Evolutionary conservation across 2,113 vertebrate genomes (phyloP), one percentile per base, ranked within the genome.

Genomic region (Bufo bufo): DNA sequence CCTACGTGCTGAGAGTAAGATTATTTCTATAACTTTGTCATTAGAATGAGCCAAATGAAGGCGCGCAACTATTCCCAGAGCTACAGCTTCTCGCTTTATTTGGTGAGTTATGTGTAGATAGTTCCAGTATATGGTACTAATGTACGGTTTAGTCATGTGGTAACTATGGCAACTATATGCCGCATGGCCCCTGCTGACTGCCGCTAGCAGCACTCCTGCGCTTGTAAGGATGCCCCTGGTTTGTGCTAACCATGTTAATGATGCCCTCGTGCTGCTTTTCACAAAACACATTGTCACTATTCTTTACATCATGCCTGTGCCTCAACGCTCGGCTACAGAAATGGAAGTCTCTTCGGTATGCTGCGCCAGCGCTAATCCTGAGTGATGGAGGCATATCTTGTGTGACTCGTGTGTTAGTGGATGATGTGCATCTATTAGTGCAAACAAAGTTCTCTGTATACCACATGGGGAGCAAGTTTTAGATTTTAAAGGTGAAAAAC

Each of bases 81-180:
- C 33, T 82, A 12, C 45, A 4, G 19, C 12, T 20, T 61, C 33
- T 10, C 61, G 6, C 6, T 50, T 4, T 8, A 23, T 52, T 50
- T 82, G 43, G 59, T 50, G 80, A 50, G 23, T 52, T 69, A 49
- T 69, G 47, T 16, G 19, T 66, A 66, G 14, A 52, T 66, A 83
- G 81, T 50, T 33, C 49, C 47, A 8, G 11, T 45, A 43, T 59
- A 43, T 86, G 12, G 11, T 52, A 13, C 13, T 33, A 43, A 59
- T 19, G 69, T 69, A 33, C 43, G 20, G n/a, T n/a, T 75, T 61
- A 75, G 43, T 17, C 19, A 80, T 74, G 82, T 13, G 6, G 85
- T 90, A 85, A 13, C 89, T 78, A 77, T 88, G 69, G 58, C 69
- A 85, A 87, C 86, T 56, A 56, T 84, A 72, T 33, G 33, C 72